These are phyloP conservation scores for Poicephalus meyeri DNA, from an alignment of 2,113 vertebrate species.

Conservation along the genomic window DNA sequence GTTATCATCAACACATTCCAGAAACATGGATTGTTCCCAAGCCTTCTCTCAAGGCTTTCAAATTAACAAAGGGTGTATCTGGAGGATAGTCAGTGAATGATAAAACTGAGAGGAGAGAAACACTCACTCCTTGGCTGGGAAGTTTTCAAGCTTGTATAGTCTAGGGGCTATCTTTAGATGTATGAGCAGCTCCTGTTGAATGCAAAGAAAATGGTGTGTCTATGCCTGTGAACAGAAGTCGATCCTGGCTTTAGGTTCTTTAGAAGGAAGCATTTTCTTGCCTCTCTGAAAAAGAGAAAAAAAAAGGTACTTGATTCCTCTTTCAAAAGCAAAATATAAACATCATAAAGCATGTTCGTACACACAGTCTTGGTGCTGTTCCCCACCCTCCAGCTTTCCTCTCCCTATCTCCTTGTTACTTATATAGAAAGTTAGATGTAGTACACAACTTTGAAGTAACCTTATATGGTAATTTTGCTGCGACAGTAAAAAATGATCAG, in stretches of 20 bases:
- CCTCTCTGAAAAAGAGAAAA: not conserved
- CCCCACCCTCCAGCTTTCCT: not conserved
- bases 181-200: not conserved
- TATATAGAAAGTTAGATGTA: slow-evolving; percentile 14
- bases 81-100: not conserved
- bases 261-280: not conserved
- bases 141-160: slow-evolving; percentile 10
- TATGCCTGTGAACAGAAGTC: not conserved
- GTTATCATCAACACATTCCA: not conserved
- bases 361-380: not conserved
- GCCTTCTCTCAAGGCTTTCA: not conserved
- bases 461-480: slow-evolving; percentile 54
- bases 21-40: not conserved
- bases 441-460: not conserved
- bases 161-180: not conserved
- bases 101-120: not conserved
- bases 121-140: not conserved
- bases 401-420: not conserved
- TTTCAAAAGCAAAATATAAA: not conserved
- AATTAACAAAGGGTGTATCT: not conserved
- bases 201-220: not conserved
- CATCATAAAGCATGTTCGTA: not conserved
- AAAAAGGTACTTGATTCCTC: not conserved
- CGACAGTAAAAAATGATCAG: slow-evolving; percentile 51
- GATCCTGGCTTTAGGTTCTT: not conserved